Evolutionary conservation across 2,888 invertebrate species (phyloP).

Genomic region (Harpalus rubripes): DNA sequence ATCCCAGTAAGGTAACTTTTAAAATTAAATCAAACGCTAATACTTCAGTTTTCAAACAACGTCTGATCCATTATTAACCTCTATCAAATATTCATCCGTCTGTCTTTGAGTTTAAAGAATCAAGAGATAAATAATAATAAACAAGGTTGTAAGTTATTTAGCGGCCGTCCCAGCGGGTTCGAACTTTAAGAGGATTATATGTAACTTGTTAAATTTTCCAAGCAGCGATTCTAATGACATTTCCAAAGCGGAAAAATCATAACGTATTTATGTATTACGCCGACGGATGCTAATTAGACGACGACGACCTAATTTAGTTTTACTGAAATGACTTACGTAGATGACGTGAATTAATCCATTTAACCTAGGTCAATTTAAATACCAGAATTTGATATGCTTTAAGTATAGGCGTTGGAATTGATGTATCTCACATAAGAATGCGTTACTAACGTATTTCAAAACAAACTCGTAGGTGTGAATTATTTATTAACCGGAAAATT

Average conservation of each 20-base stretch:
- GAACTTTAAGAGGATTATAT: conserved; percentile 37
- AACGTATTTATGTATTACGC: conserved; percentile 21
- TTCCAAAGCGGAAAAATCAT: conserved; percentile 14
- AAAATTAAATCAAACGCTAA: conserved; percentile 52
- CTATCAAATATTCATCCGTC: conserved; percentile 10
- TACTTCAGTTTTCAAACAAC: conserved; percentile 41
- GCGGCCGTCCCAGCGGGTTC: neutral
- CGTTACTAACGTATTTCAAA: neutral
- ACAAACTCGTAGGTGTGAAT: neutral
- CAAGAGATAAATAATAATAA: conserved; percentile 26
- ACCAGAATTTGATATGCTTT: conserved; percentile 13
- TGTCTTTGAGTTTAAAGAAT: conserved; percentile 16
- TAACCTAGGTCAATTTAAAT: conserved; percentile 29
- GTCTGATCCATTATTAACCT: conserved; percentile 22
- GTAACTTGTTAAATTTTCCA: conserved; percentile 12
- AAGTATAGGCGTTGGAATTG: conserved; percentile 12
- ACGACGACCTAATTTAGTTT: conserved; percentile 40
- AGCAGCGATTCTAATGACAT: conserved; percentile 16
- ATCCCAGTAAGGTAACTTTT: conserved; percentile 15
- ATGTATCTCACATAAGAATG: conserved; percentile 23
- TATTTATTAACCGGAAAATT: neutral
- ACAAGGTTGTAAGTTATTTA: conserved; percentile 31
- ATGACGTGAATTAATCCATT: conserved; percentile 37
- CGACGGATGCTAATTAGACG: conserved; percentile 10
- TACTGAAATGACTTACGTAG: conserved; percentile 4